Conservation (phyloP, 2,797 vertebrate genomes). For the Takifugu ocellatus region DNA sequence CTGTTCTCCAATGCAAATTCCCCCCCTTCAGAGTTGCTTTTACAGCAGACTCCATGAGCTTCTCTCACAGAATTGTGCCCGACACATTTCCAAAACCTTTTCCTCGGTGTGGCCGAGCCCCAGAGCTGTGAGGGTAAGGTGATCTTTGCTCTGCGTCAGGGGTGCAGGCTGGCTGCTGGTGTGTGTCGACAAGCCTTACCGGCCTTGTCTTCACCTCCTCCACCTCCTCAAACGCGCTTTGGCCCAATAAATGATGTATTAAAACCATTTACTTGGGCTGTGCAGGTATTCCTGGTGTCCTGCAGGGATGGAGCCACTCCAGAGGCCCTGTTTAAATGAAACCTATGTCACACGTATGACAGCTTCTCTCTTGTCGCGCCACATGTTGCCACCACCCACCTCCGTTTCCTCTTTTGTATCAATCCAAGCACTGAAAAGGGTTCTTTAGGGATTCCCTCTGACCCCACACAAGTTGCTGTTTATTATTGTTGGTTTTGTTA, state of each 20-base stretch:
- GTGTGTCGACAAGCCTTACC: constrained; percentile 35
- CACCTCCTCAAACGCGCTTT: constrained; percentile 13
- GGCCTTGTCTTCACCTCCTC: constrained; percentile 45
- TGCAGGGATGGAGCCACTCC: too few species aligned
- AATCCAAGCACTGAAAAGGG: background rate
- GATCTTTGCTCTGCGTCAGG: constrained; percentile 55
- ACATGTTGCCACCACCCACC: background rate
- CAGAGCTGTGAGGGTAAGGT: constrained; percentile 53
- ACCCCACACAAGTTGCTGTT: background rate
- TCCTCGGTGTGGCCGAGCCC: constrained; percentile 16
- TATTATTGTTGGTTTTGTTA: constrained; percentile 4
- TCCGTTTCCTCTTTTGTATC: background rate
- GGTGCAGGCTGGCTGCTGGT: constrained; percentile 35
- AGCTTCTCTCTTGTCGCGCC: constrained; percentile 1
- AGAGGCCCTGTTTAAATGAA: too few species aligned
- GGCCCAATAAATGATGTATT: background rate
- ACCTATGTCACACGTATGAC: too few species aligned
- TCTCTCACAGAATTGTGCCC: background rate
- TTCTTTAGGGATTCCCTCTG: constrained; percentile 2
- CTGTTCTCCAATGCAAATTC: too few species aligned
- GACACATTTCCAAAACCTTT: constrained; percentile 12
- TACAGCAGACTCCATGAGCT: background rate
- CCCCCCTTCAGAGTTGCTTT: too few species aligned
- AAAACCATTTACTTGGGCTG: too few species aligned
- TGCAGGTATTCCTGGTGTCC: too few species aligned